phyloP scores from a whole-genome alignment of 2,113 vertebrate genomes.

The Atractosteus spatula region DNA sequence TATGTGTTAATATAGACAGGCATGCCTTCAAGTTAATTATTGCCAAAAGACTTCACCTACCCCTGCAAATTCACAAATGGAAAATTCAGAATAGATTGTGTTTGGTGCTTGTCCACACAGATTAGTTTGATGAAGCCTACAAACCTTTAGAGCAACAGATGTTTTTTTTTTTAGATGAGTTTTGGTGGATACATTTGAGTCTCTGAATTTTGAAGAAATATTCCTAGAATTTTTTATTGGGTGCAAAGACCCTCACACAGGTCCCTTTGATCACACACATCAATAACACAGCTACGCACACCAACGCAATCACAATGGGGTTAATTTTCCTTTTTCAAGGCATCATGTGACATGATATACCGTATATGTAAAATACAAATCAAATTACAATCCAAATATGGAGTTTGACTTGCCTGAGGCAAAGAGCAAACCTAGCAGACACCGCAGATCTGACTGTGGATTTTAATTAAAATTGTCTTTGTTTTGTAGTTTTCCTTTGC shows the following conservation, averaged over 20 bases:
- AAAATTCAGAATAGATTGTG: constrained; percentile 54
- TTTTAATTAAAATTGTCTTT: not conserved
- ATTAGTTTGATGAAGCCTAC: constrained; percentile 60
- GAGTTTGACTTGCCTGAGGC: not conserved
- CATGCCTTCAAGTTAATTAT: constrained; percentile 71
- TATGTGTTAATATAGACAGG: constrained; percentile 65
- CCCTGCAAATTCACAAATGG: constrained; percentile 55
- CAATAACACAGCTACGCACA: not conserved
- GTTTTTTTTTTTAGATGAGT: constrained; percentile 28
- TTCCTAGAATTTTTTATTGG: constrained; percentile 2
- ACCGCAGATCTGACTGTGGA: not conserved
- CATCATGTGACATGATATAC: not conserved
- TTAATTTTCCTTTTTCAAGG: not conserved
- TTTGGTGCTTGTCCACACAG: constrained; percentile 49
- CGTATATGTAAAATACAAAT: not conserved
- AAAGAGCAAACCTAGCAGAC: not conserved
- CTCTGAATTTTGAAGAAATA: constrained; percentile 51
- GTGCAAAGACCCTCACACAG: not conserved
- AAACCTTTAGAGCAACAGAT: constrained; percentile 50
- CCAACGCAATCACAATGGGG: not conserved
- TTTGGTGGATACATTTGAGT: constrained; percentile 44
- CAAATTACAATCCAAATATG: not conserved
- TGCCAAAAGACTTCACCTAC: constrained; percentile 64
- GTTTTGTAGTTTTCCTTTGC: not conserved
- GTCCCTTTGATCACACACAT: not conserved